Conservation (phyloP, 2,888 invertebrate genomes). For the Venusia cambrica region DNA sequence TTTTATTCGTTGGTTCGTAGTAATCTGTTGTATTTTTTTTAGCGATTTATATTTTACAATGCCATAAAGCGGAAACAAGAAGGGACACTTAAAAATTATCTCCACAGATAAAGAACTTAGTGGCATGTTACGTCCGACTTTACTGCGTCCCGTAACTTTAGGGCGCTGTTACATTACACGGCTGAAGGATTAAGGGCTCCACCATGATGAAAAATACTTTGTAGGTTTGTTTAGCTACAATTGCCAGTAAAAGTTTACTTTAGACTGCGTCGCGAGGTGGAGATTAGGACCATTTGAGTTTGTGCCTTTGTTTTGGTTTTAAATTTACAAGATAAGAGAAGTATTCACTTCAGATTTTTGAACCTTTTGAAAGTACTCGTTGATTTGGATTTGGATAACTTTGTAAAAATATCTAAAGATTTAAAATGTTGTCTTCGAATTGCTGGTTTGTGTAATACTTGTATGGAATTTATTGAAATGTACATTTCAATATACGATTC, state of each 20-base stretch:
- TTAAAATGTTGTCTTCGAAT: no score
- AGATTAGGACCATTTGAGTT: no score
- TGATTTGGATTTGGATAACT: no score
- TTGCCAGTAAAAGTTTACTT: slow-evolving; percentile 11
- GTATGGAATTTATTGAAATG: no score
- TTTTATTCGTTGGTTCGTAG: no score
- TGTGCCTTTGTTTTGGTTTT: no score
- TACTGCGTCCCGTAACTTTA: slow-evolving; percentile 36
- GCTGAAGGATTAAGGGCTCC: slow-evolving; percentile 31
- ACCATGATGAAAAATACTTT: slow-evolving; percentile 34
- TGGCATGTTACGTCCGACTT: slow-evolving; percentile 48
- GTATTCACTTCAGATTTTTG: no score
- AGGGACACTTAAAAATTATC: slow-evolving; percentile 56
- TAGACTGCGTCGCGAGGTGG: neutral
- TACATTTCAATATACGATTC: no score
- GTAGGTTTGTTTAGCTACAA: slow-evolving; percentile 24
- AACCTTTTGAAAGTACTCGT: no score
- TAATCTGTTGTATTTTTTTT: slow-evolving; percentile 33
- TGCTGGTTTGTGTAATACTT: no score
- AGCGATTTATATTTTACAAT: slow-evolving; percentile 49
- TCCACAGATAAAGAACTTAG: slow-evolving; percentile 52
- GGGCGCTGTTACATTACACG: slow-evolving; percentile 26
- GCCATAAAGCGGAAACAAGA: slow-evolving; percentile 43
- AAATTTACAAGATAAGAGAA: no score
- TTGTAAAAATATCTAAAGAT: no score